These are phyloP conservation scores for Diplogasteroides magnus DNA, from an alignment of 1,140 invertebrate species.

Conservation along the genomic window DNA sequence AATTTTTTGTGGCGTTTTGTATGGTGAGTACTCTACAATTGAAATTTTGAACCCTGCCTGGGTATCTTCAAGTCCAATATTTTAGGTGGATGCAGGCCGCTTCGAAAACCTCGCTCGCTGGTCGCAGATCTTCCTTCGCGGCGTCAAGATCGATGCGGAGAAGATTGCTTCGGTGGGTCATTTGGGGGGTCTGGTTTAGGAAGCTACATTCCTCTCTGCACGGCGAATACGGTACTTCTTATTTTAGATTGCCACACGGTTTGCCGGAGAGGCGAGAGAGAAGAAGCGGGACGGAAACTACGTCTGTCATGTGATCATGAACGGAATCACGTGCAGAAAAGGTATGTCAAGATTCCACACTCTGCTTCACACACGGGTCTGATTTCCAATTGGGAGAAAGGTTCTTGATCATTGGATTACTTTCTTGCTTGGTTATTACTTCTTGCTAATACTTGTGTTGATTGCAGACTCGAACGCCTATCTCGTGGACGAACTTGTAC, in stretches of 20 bases:
- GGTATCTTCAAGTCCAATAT: too few relatives aligned
- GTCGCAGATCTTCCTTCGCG: slow-evolving; percentile 70
- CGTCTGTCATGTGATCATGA: slow-evolving; percentile 60
- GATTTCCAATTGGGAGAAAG: too few relatives aligned
- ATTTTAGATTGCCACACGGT: slow-evolving; percentile 21
- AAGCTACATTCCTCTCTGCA: neutral
- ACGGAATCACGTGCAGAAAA: slow-evolving; percentile 19
- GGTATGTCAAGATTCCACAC: too few relatives aligned
- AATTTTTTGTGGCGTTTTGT: too few relatives aligned
- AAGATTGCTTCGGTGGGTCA: slow-evolving; percentile 69
- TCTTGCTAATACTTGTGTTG: neutral
- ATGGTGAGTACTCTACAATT: too few relatives aligned
- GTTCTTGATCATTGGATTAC: neutral
- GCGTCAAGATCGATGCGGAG: slow-evolving; percentile 68
- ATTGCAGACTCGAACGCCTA: slow-evolving; percentile 30
- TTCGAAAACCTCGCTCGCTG: slow-evolving; percentile 66
- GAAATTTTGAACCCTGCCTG: too few relatives aligned
- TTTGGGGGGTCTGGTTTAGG: neutral
- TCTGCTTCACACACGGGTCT: too few relatives aligned
- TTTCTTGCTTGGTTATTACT: neutral
- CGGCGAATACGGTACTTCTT: neutral
- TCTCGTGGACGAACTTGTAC: slow-evolving; percentile 21
- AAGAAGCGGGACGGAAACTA: slow-evolving; percentile 66
- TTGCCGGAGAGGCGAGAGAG: slow-evolving; percentile 69
- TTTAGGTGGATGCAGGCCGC: neutral